A percentile compares a stretch with the other conserved stretches of the same genome.
phyloP scores from a whole-genome alignment of 2,888 invertebrate genomes.

The Rhorus exstirpatorius region DNA sequence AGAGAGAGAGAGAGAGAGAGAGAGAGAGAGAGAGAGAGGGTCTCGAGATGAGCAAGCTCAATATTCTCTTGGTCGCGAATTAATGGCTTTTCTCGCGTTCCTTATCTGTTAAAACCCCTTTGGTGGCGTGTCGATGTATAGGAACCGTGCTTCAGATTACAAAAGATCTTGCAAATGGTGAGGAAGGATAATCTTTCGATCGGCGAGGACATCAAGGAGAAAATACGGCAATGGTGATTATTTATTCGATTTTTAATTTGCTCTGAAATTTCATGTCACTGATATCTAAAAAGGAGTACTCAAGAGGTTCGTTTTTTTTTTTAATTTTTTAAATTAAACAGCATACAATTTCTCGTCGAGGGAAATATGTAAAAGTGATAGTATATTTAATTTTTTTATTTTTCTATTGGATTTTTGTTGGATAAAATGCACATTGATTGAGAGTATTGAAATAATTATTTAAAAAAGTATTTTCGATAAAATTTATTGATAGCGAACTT shows the following conservation, averaged over 20 bases:
- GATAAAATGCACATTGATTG: neutral
- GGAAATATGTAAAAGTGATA: too few relatives aligned
- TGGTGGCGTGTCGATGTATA: conserved; percentile 51
- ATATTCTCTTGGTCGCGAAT: conserved; percentile 70
- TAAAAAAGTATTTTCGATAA: neutral
- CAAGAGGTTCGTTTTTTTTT: neutral
- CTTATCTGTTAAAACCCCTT: conserved; percentile 65
- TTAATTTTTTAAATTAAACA: neutral
- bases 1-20: neutral
- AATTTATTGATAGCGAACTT: too few relatives aligned
- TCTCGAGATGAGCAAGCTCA: conserved; percentile 59
- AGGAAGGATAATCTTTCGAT: conserved; percentile 50
- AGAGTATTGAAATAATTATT: too few relatives aligned
- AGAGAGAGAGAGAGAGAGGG: neutral
- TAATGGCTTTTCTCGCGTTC: conserved; percentile 68
- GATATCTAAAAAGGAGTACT: neutral
- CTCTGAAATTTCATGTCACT: neutral
- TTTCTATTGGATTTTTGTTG: neutral
- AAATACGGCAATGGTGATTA: conserved; percentile 10
- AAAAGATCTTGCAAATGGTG: conserved; percentile 35
- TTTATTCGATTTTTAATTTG: neutral
- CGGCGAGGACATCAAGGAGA: conserved; percentile 27
- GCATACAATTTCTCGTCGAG: too few relatives aligned
- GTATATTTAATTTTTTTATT: neutral
- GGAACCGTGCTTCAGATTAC: conserved; percentile 29